phyloP scores from a whole-genome alignment of 2,888 invertebrate genomes.

The Melikaiella ostensackeni region DNA sequence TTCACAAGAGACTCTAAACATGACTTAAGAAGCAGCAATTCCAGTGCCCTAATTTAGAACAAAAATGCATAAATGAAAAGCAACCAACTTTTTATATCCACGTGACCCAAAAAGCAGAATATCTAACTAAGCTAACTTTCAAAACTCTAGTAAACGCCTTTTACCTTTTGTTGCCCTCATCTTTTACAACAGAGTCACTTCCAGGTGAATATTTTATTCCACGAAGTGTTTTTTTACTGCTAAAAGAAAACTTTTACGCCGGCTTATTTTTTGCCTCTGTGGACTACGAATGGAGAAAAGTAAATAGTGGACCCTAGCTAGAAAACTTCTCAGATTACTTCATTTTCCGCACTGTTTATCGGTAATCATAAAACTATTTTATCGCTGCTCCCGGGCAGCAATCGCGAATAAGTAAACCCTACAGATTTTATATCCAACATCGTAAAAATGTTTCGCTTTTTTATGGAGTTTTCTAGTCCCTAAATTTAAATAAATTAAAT shows the following conservation, averaged over 20 bases:
- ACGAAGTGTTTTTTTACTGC: slow-evolving; percentile 3
- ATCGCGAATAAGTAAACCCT: neutral
- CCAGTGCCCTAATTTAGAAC: too few relatives aligned
- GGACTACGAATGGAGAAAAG: neutral
- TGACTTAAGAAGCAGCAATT: too few relatives aligned
- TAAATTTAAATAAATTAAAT: too few relatives aligned
- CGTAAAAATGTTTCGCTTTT: neutral
- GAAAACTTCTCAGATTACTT: slow-evolving; percentile 43
- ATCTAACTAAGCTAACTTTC: neutral
- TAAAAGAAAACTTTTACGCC: slow-evolving; percentile 24
- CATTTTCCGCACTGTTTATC: slow-evolving; percentile 56
- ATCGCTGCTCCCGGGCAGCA: slow-evolving; percentile 21
- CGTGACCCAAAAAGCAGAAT: neutral
- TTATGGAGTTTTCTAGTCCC: neutral
- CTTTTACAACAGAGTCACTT: slow-evolving; percentile 8
- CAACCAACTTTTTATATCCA: neutral
- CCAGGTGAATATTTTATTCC: slow-evolving; percentile 30
- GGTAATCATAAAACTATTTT: slow-evolving; percentile 59
- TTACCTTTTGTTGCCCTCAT: slow-evolving; percentile 7
- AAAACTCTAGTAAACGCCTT: neutral
- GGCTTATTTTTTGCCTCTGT: neutral
- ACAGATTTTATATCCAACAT: neutral
- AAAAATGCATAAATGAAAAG: too few relatives aligned
- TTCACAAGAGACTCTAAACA: neutral
- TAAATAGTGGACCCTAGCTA: slow-evolving; percentile 11